These are phyloP conservation scores for Thelaira solivaga DNA, from an alignment of 2,888 invertebrate genomes.

Conservation along the genomic window DNA sequence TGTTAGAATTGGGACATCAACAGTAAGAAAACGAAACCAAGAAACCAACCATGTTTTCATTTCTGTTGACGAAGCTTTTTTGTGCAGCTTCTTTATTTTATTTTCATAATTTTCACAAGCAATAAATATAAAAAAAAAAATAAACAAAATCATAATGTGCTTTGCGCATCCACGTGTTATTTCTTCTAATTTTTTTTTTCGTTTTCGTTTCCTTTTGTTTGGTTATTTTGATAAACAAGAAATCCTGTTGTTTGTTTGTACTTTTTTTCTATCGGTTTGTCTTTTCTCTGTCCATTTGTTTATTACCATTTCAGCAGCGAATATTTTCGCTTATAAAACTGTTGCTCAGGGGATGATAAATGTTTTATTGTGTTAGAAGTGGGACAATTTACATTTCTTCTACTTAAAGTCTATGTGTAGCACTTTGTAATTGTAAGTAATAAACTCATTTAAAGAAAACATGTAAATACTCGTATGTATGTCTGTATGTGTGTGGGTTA, in stretches of 20 bases:
- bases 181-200: neutral
- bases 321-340: neutral
- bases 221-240: neutral
- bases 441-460: conserved; percentile 20
- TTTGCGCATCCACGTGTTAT: conserved; percentile 56
- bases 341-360: conserved; percentile 22
- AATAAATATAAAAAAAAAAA: no score
- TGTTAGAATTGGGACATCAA: neutral
- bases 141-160: conserved; percentile 37
- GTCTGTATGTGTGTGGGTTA: no score
- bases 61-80: conserved; percentile 2
- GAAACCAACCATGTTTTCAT: conserved; percentile 24
- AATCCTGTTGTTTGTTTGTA: neutral
- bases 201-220: neutral
- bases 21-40: no score
- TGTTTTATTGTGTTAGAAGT: conserved; percentile 5
- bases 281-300: neutral
- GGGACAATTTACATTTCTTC: conserved; percentile 18
- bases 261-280: neutral
- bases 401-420: no score
- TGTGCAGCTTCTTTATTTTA: neutral
- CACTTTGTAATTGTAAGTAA: neutral
- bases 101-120: conserved; percentile 16
- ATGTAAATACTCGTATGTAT: no score
- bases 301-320: neutral